Evolutionary conservation across 1,140 invertebrate genomes (phyloP).

Genomic region (Pygmarrhopalites habei): DNA sequence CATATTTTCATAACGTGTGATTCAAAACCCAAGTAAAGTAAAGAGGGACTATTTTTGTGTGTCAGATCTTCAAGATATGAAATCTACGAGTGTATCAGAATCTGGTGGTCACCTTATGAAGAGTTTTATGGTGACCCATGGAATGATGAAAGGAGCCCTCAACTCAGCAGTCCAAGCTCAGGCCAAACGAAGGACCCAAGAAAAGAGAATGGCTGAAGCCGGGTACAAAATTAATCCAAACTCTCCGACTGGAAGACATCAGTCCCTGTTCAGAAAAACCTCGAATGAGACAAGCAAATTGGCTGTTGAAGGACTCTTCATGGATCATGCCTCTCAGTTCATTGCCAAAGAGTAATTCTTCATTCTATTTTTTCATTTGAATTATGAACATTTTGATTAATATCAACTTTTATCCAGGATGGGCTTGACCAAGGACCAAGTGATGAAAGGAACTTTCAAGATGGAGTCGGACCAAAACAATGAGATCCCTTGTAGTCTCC

Average conservation of each 20-base stretch:
- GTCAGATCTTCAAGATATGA: no score
- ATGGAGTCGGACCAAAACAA: not conserved
- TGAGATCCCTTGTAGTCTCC: not conserved
- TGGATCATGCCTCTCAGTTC: slow-evolving; percentile 17
- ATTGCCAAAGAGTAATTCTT: slow-evolving; percentile 5
- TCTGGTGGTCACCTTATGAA: no score
- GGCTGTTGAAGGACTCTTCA: not conserved
- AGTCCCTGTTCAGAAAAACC: not conserved
- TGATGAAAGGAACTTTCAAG: not conserved
- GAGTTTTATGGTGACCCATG: no score
- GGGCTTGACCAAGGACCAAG: not conserved
- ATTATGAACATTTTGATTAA: no score
- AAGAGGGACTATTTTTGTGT: no score
- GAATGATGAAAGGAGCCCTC: slow-evolving; percentile 12
- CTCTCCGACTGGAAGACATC: not conserved
- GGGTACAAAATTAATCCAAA: not conserved
- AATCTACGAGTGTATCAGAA: no score
- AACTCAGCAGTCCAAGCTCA: not conserved
- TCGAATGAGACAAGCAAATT: slow-evolving; percentile 2
- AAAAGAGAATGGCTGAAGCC: not conserved
- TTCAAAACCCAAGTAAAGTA: no score
- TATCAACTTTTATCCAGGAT: not conserved
- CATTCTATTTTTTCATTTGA: no score
- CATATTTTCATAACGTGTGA: no score
- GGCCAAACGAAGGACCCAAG: not conserved